Conservation (phyloP, 2,113 vertebrate genomes). For the Oryzias celebensis region DNA sequence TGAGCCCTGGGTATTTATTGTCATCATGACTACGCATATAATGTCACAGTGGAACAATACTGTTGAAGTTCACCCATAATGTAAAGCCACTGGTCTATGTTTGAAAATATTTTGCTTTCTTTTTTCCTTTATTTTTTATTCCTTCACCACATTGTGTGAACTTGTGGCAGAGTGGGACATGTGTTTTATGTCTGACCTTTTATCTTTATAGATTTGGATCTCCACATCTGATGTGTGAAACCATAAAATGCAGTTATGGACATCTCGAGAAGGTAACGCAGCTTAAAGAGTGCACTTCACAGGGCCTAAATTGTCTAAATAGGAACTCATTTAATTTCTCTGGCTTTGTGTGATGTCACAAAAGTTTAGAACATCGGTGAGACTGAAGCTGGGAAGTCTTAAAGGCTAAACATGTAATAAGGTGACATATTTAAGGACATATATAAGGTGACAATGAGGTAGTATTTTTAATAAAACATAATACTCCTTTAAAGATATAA, state of each 20-base stretch:
- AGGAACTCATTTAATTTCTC: too few species aligned
- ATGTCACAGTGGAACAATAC: constrained; percentile 52
- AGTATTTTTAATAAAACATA: too few species aligned
- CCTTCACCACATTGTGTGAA: constrained; percentile 20
- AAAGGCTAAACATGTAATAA: too few species aligned
- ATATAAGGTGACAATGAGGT: too few species aligned
- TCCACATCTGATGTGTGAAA: constrained; percentile 12
- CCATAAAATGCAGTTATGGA: too few species aligned
- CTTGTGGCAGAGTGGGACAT: constrained; percentile 6
- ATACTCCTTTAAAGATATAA: not conserved
- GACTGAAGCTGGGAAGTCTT: too few species aligned
- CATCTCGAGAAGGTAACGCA: too few species aligned
- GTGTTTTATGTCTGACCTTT: constrained; percentile 25
- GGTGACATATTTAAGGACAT: too few species aligned
- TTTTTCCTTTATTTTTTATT: constrained; percentile 59
- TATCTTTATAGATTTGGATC: constrained; percentile 4
- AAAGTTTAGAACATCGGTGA: too few species aligned
- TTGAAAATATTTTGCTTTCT: constrained; percentile 62
- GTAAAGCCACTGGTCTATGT: constrained; percentile 64
- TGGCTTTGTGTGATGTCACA: too few species aligned
- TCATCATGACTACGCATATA: constrained; percentile 53
- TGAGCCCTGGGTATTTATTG: constrained; percentile 71
- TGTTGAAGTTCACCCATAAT: constrained; percentile 58
- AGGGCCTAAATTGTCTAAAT: too few species aligned
- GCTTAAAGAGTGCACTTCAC: too few species aligned